Evolutionary conservation across 30 jellyfish, hydroid and myxozoan species (phyloP).

Genomic region (Catostylus mosaicus): DNA sequence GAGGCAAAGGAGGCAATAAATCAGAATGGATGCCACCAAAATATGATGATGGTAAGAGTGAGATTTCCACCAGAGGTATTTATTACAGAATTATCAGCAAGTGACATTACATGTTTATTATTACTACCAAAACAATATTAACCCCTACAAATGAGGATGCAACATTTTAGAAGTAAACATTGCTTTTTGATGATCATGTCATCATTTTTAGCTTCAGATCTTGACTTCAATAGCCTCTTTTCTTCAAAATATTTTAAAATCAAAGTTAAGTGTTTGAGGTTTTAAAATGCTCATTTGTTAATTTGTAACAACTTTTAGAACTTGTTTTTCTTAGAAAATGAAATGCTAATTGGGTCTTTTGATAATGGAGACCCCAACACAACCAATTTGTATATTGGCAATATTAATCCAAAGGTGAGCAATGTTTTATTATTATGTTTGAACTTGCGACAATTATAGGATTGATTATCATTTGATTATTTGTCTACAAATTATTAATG

Average conservation of each 20-base stretch:
- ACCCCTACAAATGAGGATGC: no score
- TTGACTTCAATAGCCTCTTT: not conserved
- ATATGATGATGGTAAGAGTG: slow-evolving; percentile 37
- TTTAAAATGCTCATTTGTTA: not conserved
- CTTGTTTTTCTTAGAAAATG: slow-evolving; percentile 3
- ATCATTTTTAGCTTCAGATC: no score
- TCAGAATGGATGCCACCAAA: slow-evolving; percentile 27
- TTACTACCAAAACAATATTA: no score
- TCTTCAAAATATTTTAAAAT: not conserved
- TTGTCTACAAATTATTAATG: no score
- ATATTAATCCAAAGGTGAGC: slow-evolving; percentile 90
- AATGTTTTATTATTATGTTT: not conserved
- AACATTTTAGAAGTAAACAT: no score
- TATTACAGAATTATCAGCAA: no score
- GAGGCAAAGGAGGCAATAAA: slow-evolving; percentile 29
- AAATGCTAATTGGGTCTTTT: slow-evolving; percentile 68
- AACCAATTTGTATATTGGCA: slow-evolving; percentile 90
- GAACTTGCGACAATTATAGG: not conserved
- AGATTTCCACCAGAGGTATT: slow-evolving; percentile 24
- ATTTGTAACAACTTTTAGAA: no score
- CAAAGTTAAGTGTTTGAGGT: not conserved
- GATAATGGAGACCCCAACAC: slow-evolving; percentile 96
- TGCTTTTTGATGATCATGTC: no score
- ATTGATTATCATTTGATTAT: no score
- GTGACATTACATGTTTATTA: no score